phyloP scores from a whole-genome alignment of 2,113 vertebrate species.

The Cebidichthys violaceus region DNA sequence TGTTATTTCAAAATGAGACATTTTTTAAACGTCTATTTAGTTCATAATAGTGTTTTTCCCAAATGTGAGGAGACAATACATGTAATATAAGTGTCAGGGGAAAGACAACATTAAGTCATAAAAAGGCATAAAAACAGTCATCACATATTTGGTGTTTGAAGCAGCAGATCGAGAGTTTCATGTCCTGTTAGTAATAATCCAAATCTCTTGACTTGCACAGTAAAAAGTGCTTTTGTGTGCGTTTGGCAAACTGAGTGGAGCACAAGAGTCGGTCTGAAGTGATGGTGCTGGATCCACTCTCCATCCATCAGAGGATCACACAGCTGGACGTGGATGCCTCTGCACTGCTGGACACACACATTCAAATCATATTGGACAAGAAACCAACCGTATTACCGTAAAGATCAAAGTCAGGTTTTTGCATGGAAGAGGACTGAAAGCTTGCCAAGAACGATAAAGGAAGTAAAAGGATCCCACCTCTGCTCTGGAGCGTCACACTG shows the following conservation, averaged over 20 bases:
- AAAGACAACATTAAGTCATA: background rate
- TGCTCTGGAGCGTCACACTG: conserved; percentile 73
- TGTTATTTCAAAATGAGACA: background rate
- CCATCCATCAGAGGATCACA: conserved; percentile 75
- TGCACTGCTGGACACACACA: conserved; percentile 35
- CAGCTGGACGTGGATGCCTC: conserved; percentile 71
- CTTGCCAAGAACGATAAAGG: background rate
- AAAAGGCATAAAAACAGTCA: background rate
- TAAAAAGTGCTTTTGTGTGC: background rate
- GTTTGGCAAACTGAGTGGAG: background rate
- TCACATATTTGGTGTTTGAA: conserved; percentile 19
- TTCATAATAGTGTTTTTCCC: background rate
- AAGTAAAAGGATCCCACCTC: conserved; percentile 67
- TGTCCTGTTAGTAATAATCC: conserved; percentile 18
- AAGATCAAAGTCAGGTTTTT: background rate
- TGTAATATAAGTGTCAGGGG: background rate
- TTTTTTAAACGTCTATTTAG: background rate
- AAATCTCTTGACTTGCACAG: background rate
- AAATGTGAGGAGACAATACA: background rate
- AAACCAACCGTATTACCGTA: no score
- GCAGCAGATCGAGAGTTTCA: background rate
- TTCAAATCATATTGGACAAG: no score
- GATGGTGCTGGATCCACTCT: background rate
- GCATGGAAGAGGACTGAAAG: background rate
- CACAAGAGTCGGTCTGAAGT: background rate